Conservation (phyloP, 92 coral and sea anemone genomes). For the Pocillopora grandis region DNA sequence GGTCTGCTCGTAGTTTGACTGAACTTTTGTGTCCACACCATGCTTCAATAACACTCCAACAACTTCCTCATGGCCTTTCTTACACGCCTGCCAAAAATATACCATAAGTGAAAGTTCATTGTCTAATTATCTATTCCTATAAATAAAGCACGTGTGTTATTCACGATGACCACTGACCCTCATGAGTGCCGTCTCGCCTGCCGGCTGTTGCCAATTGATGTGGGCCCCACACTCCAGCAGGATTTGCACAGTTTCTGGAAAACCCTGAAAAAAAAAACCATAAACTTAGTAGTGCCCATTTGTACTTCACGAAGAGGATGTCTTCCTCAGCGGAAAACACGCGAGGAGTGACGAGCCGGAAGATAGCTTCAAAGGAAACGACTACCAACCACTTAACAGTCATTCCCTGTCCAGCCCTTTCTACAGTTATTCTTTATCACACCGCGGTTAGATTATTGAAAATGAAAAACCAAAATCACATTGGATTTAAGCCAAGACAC, state of each 20-base stretch:
- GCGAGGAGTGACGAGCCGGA: too few species aligned
- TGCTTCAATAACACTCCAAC: slow-evolving; percentile 68
- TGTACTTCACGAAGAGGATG: too few species aligned
- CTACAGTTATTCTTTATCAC: too few species aligned
- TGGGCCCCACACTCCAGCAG: slow-evolving; percentile 78
- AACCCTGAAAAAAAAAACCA: slow-evolving; percentile 58
- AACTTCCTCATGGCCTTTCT: slow-evolving; percentile 79
- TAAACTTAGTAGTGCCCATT: background rate
- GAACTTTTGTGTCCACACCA: slow-evolving; percentile 81
- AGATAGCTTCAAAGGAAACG: too few species aligned
- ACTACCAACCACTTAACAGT: too few species aligned
- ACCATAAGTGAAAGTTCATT: too few species aligned
- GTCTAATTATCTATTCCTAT: background rate
- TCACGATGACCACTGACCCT: slow-evolving; percentile 55
- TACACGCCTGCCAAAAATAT: slow-evolving; percentile 68
- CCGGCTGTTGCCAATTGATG: slow-evolving; percentile 75
- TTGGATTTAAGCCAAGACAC: too few species aligned
- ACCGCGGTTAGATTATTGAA: too few species aligned
- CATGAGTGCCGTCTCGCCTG: slow-evolving; percentile 95
- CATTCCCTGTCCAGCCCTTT: too few species aligned
- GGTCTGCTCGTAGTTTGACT: slow-evolving; percentile 75
- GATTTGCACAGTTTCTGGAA: slow-evolving; percentile 69
- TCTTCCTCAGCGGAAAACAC: too few species aligned
- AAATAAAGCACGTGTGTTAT: background rate
- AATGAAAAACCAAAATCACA: too few species aligned